phyloP scores from a whole-genome alignment of 1,140 invertebrate genomes.

The Drosophila bipectinata region DNA sequence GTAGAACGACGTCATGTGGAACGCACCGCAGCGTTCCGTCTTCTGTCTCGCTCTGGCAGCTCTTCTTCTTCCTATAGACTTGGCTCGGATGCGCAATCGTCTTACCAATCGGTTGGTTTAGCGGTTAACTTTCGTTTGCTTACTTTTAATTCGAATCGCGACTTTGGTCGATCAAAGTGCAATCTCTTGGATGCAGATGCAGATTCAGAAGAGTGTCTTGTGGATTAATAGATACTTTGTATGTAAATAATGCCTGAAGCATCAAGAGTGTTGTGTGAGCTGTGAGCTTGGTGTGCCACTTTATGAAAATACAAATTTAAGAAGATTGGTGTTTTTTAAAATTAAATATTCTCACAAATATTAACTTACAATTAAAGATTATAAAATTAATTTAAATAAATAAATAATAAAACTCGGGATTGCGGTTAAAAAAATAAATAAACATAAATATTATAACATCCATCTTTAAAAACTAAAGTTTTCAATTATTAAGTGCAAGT shows the following conservation, averaged over 20 bases:
- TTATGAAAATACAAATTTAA: background rate
- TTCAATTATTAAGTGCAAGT: background rate
- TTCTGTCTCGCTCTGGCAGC: conserved; percentile 6
- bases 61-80: conserved; percentile 12
- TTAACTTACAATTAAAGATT: too few relatives aligned
- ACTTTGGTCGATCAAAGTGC: conserved; percentile 25
- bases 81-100: conserved; percentile 29
- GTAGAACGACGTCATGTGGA: conserved; percentile 78
- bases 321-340: background rate
- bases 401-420: too few relatives aligned
- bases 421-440: too few relatives aligned
- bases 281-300: conserved; percentile 42
- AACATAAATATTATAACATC: too few relatives aligned
- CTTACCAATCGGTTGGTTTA: conserved; percentile 31
- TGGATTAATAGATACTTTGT: conserved; percentile 27
- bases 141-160: conserved; percentile 5
- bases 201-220: conserved; percentile 21
- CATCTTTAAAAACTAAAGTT: too few relatives aligned
- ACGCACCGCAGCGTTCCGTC: conserved; percentile 54
- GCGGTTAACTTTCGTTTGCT: conserved; percentile 48
- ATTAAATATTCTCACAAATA: too few relatives aligned
- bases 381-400: too few relatives aligned
- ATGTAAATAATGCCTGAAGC: background rate
- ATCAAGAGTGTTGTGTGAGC: conserved; percentile 33
- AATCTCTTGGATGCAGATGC: conserved; percentile 24